phyloP scores from a whole-genome alignment of 2,888 invertebrate species.

The Drosophila sordidula region DNA sequence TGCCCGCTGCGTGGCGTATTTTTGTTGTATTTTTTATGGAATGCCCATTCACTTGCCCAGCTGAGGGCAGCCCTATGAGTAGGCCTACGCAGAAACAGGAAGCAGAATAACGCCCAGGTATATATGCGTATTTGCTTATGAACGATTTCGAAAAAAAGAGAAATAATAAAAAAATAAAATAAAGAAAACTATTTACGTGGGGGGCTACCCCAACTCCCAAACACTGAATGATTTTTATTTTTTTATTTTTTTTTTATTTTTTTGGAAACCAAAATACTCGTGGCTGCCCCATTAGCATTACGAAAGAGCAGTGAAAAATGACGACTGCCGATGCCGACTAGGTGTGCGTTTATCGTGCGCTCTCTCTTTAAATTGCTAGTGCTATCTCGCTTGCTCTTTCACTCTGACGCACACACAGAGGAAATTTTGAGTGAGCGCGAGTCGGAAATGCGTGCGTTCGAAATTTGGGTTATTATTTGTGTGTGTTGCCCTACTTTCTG shows the following conservation, averaged over 20 bases:
- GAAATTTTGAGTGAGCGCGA: slow-evolving; percentile 22
- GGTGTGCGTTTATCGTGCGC: slow-evolving; percentile 5
- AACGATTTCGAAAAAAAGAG: slow-evolving; percentile 22
- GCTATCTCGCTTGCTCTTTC: background rate
- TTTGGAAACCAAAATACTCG: slow-evolving; percentile 24
- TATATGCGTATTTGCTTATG: slow-evolving; percentile 2
- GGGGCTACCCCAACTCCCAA: slow-evolving; percentile 11
- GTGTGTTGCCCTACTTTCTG: slow-evolving; percentile 70
- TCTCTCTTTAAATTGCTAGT: background rate
- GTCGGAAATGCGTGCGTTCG: slow-evolving; percentile 71
- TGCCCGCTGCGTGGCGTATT: slow-evolving; percentile 8
- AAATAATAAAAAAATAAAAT: background rate
- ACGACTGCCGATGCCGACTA: slow-evolving; percentile 8
- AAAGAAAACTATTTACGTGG: slow-evolving; percentile 19
- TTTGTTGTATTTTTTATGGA: background rate
- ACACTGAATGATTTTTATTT: slow-evolving; percentile 15
- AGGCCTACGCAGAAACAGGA: too few relatives aligned
- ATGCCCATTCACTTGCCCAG: background rate
- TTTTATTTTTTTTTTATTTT: background rate
- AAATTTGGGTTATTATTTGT: slow-evolving; percentile 76
- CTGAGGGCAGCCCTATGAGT: background rate
- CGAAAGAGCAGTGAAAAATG: slow-evolving; percentile 55
- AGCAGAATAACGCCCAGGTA: slow-evolving; percentile 13
- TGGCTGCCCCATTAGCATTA: slow-evolving; percentile 46
- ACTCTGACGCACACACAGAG: slow-evolving; percentile 22